A percentile compares a stretch with the other conserved stretches of the same genome.
phyloP scores from a whole-genome alignment of 2,797 vertebrate genomes.

The Falco novaeseelandiae region DNA sequence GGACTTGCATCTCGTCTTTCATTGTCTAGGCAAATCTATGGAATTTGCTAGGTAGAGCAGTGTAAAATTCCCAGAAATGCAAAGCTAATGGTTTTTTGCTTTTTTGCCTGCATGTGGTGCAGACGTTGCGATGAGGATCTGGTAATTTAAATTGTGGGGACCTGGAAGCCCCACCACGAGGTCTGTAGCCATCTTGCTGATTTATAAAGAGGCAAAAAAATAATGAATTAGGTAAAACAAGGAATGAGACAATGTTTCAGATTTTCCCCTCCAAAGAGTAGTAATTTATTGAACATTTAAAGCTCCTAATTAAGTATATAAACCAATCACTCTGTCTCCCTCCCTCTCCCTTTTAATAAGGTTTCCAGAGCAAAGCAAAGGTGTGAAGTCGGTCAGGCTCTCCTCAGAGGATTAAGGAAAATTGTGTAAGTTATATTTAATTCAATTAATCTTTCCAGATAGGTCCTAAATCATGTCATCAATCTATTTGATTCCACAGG shows the following conservation, averaged over 20 bases:
- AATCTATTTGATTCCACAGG: conserved; percentile 32
- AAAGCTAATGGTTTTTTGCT: background rate
- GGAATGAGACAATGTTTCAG: background rate
- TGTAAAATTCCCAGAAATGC: background rate
- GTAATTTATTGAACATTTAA: background rate
- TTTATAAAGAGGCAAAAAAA: background rate
- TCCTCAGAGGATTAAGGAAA: background rate
- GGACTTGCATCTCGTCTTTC: fast-evolving
- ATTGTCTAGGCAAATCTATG: background rate
- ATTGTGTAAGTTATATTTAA: background rate
- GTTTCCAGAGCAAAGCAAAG: background rate
- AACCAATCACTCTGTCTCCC: background rate
- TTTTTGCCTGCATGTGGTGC: background rate
- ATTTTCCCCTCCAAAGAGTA: background rate
- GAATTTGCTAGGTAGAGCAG: background rate
- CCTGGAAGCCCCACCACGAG: background rate
- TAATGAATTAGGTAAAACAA: background rate
- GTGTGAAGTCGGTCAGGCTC: background rate
- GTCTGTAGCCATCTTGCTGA: background rate
- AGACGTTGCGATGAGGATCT: background rate
- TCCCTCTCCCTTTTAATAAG: background rate
- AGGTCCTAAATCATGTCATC: conserved; percentile 42
- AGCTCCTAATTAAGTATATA: background rate
- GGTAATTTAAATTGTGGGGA: background rate
- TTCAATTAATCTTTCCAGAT: conserved; percentile 44